Evolutionary conservation across 2,888 invertebrate species (phyloP).

Genomic region (Ligdia adustata): DNA sequence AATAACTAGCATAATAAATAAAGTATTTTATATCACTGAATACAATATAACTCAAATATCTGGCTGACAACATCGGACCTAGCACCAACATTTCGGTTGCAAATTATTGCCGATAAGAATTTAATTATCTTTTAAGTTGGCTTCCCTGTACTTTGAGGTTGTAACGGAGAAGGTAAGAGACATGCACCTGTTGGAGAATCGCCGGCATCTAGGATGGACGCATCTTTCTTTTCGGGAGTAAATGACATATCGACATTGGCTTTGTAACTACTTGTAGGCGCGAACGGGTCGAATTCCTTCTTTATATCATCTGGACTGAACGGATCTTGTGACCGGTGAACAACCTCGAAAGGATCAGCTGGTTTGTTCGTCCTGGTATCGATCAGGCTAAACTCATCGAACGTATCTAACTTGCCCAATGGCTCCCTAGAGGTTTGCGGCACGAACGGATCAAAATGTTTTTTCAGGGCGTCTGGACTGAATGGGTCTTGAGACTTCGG

Average conservation of each 20-base stretch:
- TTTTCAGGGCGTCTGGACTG: conserved; percentile 76
- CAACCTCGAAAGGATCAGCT: conserved; percentile 64
- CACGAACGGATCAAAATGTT: conserved; percentile 79
- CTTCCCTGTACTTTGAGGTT: conserved; percentile 70
- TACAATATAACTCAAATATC: conserved; percentile 28
- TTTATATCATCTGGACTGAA: conserved; percentile 62
- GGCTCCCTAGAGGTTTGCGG: conserved; percentile 61
- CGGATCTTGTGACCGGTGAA: conserved; percentile 52
- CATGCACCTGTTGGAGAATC: conserved; percentile 74
- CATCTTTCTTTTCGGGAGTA: conserved; percentile 32
- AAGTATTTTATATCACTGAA: conserved; percentile 36
- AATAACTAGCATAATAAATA: conserved; percentile 38
- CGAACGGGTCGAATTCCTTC: conserved; percentile 77
- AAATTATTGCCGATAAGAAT: conserved; percentile 21
- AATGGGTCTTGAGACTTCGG: conserved; percentile 79
- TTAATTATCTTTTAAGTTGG: conserved; percentile 39
- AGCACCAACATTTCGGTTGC: conserved; percentile 33
- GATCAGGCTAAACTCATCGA: conserved; percentile 66
- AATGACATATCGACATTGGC: conserved; percentile 4
- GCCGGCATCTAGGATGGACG: conserved; percentile 70
- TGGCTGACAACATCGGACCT: conserved; percentile 38
- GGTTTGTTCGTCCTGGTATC: conserved; percentile 45
- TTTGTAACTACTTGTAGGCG: conserved; percentile 42
- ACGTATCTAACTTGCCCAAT: conserved; percentile 56
- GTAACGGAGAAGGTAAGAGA: conserved; percentile 84